These are phyloP conservation scores for Sebastes kiyomatsui DNA, from an alignment of 2,797 vertebrate species.

Conservation along the genomic window DNA sequence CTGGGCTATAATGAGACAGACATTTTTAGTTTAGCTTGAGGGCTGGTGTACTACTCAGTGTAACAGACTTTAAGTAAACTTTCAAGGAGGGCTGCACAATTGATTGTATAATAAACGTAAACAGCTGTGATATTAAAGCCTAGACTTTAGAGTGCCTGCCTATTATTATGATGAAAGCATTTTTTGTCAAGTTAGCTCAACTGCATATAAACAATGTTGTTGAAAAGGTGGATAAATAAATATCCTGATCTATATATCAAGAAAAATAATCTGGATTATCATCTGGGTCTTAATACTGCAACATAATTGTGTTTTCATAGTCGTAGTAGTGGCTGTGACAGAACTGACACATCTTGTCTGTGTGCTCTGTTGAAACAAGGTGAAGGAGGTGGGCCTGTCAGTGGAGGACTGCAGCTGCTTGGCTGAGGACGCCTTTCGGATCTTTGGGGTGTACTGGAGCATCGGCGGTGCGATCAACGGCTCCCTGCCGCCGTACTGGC, in stretches of 20 bases:
- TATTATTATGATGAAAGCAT: background rate
- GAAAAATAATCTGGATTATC: background rate
- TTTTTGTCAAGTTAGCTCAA: background rate
- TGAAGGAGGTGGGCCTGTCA: conserved; percentile 83
- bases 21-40: background rate
- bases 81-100: background rate
- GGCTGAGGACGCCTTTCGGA: conserved; percentile 78
- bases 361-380: conserved; percentile 57
- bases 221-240: background rate
- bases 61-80: too few species aligned
- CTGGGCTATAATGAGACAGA: background rate
- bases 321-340: background rate
- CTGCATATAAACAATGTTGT: background rate
- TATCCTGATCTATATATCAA: background rate
- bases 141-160: background rate
- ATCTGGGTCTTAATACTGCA: background rate
- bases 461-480: conserved; percentile 64
- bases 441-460: conserved; percentile 83
- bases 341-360: background rate
- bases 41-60: background rate
- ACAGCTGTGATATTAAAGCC: background rate
- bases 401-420: conserved; percentile 86
- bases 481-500: conserved; percentile 80
- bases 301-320: background rate
- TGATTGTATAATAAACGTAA: background rate